Evolutionary conservation across 2,797 vertebrate genomes (phyloP).

Genomic region (Nannoperca obscura): DNA sequence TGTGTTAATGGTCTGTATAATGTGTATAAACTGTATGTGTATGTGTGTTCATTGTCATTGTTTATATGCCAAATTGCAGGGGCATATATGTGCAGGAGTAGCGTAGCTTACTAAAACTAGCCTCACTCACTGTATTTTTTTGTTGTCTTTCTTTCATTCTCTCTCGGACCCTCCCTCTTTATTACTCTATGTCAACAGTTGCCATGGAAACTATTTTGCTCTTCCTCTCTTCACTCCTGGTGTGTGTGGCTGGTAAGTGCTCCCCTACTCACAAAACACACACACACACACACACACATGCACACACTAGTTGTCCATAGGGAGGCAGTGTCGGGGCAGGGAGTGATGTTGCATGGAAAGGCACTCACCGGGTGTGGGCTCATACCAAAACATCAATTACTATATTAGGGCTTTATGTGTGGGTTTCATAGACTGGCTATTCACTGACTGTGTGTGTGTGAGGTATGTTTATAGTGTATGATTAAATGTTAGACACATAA

Average conservation of each 20-base stretch:
- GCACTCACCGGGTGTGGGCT: constrained; percentile 21
- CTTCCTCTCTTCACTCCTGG: constrained; percentile 90
- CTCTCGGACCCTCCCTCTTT: constrained; percentile 38
- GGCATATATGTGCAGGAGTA: neutral
- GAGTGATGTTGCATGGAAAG: constrained; percentile 22
- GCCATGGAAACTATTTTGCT: constrained; percentile 92
- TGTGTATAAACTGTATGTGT: neutral
- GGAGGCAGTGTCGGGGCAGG: constrained; percentile 51
- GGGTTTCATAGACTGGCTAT: constrained; percentile 9
- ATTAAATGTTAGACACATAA: constrained; percentile 36
- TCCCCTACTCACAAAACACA: constrained; percentile 26
- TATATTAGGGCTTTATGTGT: constrained; percentile 26
- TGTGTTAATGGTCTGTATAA: neutral
- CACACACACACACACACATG: neutral
- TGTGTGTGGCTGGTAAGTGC: constrained; percentile 89
- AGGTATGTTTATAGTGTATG: constrained; percentile 36
- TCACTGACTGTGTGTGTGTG: constrained; percentile 29
- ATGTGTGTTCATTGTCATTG: neutral
- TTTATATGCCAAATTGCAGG: neutral
- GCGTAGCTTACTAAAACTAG: constrained; percentile 9
- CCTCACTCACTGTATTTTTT: constrained; percentile 22
- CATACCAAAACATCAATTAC: constrained; percentile 56
- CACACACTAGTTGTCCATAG: constrained; percentile 24
- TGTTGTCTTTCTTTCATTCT: constrained; percentile 38
- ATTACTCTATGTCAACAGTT: constrained; percentile 83